Evolutionary conservation across 2,888 invertebrate species (phyloP).

Genomic region (Drosophila suboccidentalis): DNA sequence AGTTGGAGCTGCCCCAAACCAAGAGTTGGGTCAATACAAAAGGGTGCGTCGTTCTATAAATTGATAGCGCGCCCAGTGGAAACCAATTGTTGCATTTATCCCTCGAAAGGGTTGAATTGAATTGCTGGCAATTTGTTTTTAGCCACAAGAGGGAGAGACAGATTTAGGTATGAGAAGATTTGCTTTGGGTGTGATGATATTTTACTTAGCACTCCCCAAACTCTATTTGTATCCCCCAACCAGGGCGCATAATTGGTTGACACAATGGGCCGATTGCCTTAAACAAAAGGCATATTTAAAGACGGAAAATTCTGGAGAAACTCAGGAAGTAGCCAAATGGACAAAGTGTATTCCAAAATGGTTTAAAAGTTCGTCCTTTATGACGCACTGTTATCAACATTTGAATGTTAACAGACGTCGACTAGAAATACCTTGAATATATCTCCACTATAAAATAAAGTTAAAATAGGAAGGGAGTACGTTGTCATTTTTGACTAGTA

Average conservation of each 20-base stretch:
- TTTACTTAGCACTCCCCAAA: slow-evolving; percentile 33
- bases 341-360: too few relatives aligned
- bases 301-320: neutral
- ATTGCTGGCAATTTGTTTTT: slow-evolving; percentile 64
- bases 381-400: too few relatives aligned
- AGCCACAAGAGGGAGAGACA: slow-evolving; percentile 1
- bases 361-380: too few relatives aligned
- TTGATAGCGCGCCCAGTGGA: slow-evolving; percentile 44
- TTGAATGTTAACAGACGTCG: too few relatives aligned
- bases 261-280: slow-evolving; percentile 23
- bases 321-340: neutral
- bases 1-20: slow-evolving; percentile 1
- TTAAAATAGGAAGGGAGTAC: too few relatives aligned
- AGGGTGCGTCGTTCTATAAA: slow-evolving; percentile 46
- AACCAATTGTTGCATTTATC: slow-evolving; percentile 65
- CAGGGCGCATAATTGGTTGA: slow-evolving; percentile 43
- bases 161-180: slow-evolving; percentile 19
- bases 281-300: slow-evolving; percentile 20
- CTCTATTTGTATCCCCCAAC: neutral
- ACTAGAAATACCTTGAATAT: too few relatives aligned
- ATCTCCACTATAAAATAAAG: too few relatives aligned
- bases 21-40: slow-evolving; percentile 34
- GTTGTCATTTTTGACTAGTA: too few relatives aligned
- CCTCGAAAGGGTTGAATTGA: slow-evolving; percentile 50
- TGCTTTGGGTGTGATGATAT: slow-evolving; percentile 33